Conservation (phyloP, 2,113 vertebrate species). For the Corythoichthys intestinalis region DNA sequence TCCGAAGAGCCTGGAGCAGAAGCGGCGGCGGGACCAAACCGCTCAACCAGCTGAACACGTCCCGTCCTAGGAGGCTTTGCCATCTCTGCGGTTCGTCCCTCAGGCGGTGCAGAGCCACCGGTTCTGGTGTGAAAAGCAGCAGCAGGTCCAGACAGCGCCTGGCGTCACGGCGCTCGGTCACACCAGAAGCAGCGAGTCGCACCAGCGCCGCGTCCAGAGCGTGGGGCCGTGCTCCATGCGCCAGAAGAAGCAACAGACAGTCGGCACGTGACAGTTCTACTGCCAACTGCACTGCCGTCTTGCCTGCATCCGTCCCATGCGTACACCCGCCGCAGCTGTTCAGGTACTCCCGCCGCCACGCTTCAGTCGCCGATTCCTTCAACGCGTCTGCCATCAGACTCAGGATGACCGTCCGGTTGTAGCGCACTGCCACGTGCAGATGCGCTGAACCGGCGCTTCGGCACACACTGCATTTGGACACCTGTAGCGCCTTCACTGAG, state of each 20-base stretch:
- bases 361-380: constrained; percentile 49
- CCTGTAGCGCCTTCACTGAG: constrained; percentile 73
- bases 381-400: constrained; percentile 75
- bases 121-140: constrained; percentile 78
- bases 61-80: constrained; percentile 79
- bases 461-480: constrained; percentile 81
- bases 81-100: constrained; percentile 72
- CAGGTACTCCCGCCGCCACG: constrained; percentile 63
- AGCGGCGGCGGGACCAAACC: constrained; percentile 80
- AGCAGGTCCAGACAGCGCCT: constrained; percentile 83
- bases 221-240: constrained; percentile 75
- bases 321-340: constrained; percentile 77
- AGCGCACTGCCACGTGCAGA: constrained; percentile 85
- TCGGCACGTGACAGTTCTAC: constrained; percentile 81
- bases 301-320: constrained; percentile 78
- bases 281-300: constrained; percentile 81
- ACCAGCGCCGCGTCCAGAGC: constrained; percentile 80
- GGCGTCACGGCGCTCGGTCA: constrained; percentile 53
- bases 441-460: constrained; percentile 73
- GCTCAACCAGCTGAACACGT: constrained; percentile 78
- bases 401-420: constrained; percentile 81
- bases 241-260: constrained; percentile 83
- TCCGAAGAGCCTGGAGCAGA: constrained; percentile 82
- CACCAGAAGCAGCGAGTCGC: constrained; percentile 48
- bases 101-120: constrained; percentile 37